A percentile compares a stretch with the other conserved stretches of the same genome.
These are phyloP conservation scores for Sminthurides aquaticus DNA, from an alignment of 2,888 invertebrate genomes.

Conservation along the genomic window DNA sequence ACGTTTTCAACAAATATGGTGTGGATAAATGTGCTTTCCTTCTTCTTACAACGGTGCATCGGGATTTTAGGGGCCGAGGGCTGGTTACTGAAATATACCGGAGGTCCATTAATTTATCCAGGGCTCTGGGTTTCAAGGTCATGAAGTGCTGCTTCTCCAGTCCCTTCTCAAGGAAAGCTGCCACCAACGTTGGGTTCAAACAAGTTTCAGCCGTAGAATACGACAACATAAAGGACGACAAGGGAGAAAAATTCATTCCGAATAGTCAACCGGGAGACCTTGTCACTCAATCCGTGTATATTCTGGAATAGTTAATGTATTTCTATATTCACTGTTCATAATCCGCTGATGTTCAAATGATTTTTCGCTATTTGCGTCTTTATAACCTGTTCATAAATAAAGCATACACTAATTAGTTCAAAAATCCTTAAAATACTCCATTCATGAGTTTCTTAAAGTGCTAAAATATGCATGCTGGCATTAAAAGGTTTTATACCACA, in stretches of 20 bases:
- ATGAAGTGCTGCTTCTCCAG: slow-evolving; percentile 21
- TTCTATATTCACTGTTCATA: no score
- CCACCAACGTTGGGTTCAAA: slow-evolving; percentile 20
- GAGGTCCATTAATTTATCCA: slow-evolving; percentile 10
- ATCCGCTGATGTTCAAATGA: no score
- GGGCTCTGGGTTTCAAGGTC: slow-evolving; percentile 6
- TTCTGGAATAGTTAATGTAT: neutral
- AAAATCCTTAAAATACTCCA: no score
- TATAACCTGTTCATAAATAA: no score
- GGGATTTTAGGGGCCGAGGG: slow-evolving; percentile 14
- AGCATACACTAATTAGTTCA: no score
- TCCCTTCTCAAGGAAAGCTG: slow-evolving; percentile 21
- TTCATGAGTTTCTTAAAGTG: no score
- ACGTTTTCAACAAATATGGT: slow-evolving; percentile 9
- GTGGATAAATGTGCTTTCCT: slow-evolving; percentile 18
- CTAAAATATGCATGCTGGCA: no score
- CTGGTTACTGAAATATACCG: slow-evolving; percentile 23
- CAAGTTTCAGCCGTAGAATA: slow-evolving; percentile 5
- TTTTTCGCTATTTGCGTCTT: no score
- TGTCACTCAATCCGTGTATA: slow-evolving; percentile 5
- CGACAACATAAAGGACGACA: slow-evolving; percentile 8
- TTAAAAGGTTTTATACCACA: no score
- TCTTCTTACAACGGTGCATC: slow-evolving; percentile 18
- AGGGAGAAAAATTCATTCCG: slow-evolving; percentile 15
- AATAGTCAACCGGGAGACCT: slow-evolving; percentile 12